Evolutionary conservation across 2,888 invertebrate genomes (phyloP).

Genomic region (Phaonia tiefii): DNA sequence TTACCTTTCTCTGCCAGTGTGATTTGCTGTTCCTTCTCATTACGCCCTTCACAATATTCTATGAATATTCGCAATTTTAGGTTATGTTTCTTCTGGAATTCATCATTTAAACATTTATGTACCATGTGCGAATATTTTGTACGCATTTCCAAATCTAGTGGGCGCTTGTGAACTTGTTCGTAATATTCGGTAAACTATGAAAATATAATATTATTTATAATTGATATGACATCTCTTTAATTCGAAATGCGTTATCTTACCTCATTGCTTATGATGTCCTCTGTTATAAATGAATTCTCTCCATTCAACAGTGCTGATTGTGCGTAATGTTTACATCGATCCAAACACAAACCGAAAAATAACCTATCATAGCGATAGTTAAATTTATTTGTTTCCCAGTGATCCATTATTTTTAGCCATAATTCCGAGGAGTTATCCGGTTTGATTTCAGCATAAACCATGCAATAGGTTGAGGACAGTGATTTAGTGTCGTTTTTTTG

Average conservation of each 20-base stretch:
- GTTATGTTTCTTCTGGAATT: constrained; percentile 68
- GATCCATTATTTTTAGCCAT: constrained; percentile 72
- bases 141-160: constrained; percentile 69
- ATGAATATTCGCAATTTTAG: constrained; percentile 72
- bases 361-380: constrained; percentile 74
- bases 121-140: constrained; percentile 71
- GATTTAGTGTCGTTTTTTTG: constrained; percentile 81
- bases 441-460: constrained; percentile 74
- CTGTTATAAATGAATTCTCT: not conserved
- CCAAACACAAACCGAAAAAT: constrained; percentile 74
- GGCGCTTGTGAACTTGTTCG: constrained; percentile 70
- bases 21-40: constrained; percentile 35
- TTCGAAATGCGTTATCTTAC: constrained; percentile 37
- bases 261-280: constrained; percentile 49
- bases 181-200: constrained; percentile 47
- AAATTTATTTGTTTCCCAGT: constrained; percentile 71
- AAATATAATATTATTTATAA: not conserved
- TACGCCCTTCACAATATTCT: constrained; percentile 74
- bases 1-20: constrained; percentile 34
- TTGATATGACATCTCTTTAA: not conserved
- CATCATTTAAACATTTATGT: constrained; percentile 74
- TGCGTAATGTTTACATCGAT: constrained; percentile 69
- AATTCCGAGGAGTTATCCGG: constrained; percentile 71
- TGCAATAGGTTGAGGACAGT: constrained; percentile 71
- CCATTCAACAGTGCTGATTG: constrained; percentile 38